Evolutionary conservation across 1,140 invertebrate genomes (phyloP).

Genomic region (Drosophila ironensis): DNA sequence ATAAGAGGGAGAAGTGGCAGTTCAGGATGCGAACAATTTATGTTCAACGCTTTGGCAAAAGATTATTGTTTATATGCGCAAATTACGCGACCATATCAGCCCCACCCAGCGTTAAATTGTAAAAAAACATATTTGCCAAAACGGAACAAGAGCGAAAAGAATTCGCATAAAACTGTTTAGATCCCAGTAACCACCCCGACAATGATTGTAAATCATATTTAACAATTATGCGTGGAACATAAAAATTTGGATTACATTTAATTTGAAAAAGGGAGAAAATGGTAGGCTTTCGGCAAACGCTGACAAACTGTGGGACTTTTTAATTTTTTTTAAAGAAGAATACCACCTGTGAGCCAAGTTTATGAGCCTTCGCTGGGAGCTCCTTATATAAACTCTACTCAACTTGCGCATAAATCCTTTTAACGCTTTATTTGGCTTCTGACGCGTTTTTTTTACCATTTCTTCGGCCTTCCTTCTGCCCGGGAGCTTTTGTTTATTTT

Average conservation of each 20-base stretch:
- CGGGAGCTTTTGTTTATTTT: conserved; percentile 41
- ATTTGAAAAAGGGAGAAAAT: conserved; percentile 21
- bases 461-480: not conserved
- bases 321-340: not conserved
- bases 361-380: not conserved
- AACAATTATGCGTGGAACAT: conserved; percentile 60
- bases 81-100: conserved; percentile 52
- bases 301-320: conserved; percentile 22
- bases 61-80: conserved; percentile 75
- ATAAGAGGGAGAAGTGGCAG: not conserved
- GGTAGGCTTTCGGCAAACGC: not conserved
- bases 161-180: conserved; percentile 47
- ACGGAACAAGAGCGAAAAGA: not conserved
- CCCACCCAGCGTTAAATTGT: not conserved
- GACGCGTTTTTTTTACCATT: conserved; percentile 26
- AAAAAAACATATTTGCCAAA: conserved; percentile 58
- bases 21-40: conserved; percentile 62
- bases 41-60: conserved; percentile 61
- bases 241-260: conserved; percentile 52
- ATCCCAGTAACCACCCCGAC: not conserved
- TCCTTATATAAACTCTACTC: conserved; percentile 16
- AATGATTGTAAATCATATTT: conserved; percentile 67
- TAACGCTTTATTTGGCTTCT: conserved; percentile 75
- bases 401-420: conserved; percentile 65
- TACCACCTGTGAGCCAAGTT: conserved; percentile 36